Evolutionary conservation across 2,113 vertebrate genomes (phyloP).

Genomic region (Seriola dumerili): DNA sequence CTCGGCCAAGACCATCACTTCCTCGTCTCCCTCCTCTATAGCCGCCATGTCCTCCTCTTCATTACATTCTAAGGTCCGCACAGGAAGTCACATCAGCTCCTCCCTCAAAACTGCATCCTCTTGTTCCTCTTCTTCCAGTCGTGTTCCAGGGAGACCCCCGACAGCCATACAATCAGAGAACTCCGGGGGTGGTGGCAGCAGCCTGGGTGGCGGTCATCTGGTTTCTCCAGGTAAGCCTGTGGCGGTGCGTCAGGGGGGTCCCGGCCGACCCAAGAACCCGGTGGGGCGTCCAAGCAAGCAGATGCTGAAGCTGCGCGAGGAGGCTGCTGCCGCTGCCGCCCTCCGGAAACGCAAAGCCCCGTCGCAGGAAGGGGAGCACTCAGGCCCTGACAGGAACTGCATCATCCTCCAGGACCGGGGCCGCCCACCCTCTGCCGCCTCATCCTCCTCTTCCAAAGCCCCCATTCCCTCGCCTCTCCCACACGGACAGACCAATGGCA

Average conservation of each 20-base stretch:
- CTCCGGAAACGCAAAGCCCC: conserved; percentile 88
- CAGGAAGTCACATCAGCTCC: conserved; percentile 79
- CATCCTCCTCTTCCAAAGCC: conserved; percentile 62
- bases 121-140: conserved; percentile 72
- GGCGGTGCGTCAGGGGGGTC: conserved; percentile 72
- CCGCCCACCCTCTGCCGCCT: conserved; percentile 74
- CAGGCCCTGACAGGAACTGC: conserved; percentile 90
- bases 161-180: conserved; percentile 74
- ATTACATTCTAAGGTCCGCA: conserved; percentile 82
- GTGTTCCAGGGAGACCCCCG: conserved; percentile 64
- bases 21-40: conserved; percentile 58
- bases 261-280: conserved; percentile 86
- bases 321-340: conserved; percentile 75
- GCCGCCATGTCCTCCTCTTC: conserved; percentile 66
- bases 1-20: conserved; percentile 61
- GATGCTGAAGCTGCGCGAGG: conserved; percentile 84
- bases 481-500: conserved; percentile 88
- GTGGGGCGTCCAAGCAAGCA: conserved; percentile 88
- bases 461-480: conserved; percentile 77
- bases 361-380: conserved; percentile 79
- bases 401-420: conserved; percentile 81
- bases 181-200: conserved; percentile 64
- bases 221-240: conserved; percentile 81
- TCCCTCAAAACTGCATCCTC: conserved; percentile 72
- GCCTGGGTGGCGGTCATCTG: conserved; percentile 61